Evolutionary conservation across 2,888 invertebrate genomes (phyloP), one percentile per base, ranked within the genome.

Genomic region (Morpho helenor): DNA sequence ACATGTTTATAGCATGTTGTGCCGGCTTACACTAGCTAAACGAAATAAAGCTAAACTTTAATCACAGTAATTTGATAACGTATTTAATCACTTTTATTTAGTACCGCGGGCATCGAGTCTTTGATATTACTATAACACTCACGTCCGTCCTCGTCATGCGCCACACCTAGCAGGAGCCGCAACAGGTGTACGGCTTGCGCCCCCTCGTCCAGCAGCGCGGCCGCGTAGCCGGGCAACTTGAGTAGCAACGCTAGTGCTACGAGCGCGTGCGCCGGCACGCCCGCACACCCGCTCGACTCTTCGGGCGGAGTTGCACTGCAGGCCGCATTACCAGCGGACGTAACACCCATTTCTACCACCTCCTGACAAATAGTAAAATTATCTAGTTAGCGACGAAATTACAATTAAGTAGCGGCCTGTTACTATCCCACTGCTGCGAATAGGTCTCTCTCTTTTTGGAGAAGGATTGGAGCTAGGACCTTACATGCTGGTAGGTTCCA

Each of bases 111-210:
- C 16, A 16, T 16, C 16, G 16, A 16, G 16, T 16, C 16, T 16
- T 16, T 16, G 16, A 16, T 16, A 16, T 16, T 16, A 16, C 16
- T 16, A 16, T 16, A 49, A 10, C 53, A 85, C 92, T 88, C 72
- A 95, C 95, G 95, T 79, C 97, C 97, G 85, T 97, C 97, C 50
- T 97, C 97, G 75, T 98, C 97, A 72, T 97, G 97, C 3, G 96
- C 95, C 7, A 97, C 97, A 23, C 98, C 98, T 22, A 98, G 91
- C 43, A 97, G 95, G 52, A 98, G 91, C 6, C 98, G 91, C 65
- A 98, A 88, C 63, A 98, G 91, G 77, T 96, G 97, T 72, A 96
- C 95, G 0, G 98, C 98, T 64, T 95, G 93, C 66, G 96, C 93
- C 70, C 96, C 95, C 79, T 97, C 96, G 67, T 94, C 93, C 39